Evolutionary conservation across 2,888 invertebrate species (phyloP), one percentile per base, ranked within the genome.

Genomic region (Drosophila algonquin): DNA sequence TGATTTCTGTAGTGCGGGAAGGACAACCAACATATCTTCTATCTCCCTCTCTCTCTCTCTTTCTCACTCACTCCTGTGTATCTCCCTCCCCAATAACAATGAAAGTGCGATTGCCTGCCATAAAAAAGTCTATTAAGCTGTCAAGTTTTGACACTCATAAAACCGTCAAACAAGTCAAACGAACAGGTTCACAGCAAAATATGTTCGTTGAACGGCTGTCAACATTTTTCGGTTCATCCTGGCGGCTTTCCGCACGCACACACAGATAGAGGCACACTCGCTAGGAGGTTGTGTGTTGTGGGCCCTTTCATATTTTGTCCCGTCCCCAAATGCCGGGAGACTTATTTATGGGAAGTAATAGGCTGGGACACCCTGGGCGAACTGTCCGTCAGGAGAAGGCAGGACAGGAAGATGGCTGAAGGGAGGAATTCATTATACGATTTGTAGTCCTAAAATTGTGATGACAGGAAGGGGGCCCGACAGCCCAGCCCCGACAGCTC

Each of bases 111-210:
- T 78, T 79, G 78, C 55, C 76, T 76, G 87, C 75, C 76, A 81
- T 89, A 84, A 87, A 87, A 81, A 63, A 82, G 79, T 75, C 83
- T 86, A 90, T 90, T 90, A 90, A 89, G 80, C 84, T 90, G 90
- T 90, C 90, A 87, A 85, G 85, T 80, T 79, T 82, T 87, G 89
- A 89, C 82, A 81, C 89, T 90, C 90, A 81, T 90, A 90, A 90
- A 90, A 90, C 88, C 90, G 87, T 90, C 90, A 90, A 90, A 90
- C 89, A 87, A 89, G 89, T 86, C 80, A 89, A 90, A 89, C 75
- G 85, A 90, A 82, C 90, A 90, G 90, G 90, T 73, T 75, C 80
- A 7, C 90, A 90, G 89, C 56, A 80, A 81, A 74, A 64, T 18
- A 24, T 57, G 84, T 56, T 76, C 60, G 81, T 47, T 57, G 75